Base-by-base conservation (phyloP, 2,797 vertebrate genomes). In the Macroramphosus scolopax region DNA sequence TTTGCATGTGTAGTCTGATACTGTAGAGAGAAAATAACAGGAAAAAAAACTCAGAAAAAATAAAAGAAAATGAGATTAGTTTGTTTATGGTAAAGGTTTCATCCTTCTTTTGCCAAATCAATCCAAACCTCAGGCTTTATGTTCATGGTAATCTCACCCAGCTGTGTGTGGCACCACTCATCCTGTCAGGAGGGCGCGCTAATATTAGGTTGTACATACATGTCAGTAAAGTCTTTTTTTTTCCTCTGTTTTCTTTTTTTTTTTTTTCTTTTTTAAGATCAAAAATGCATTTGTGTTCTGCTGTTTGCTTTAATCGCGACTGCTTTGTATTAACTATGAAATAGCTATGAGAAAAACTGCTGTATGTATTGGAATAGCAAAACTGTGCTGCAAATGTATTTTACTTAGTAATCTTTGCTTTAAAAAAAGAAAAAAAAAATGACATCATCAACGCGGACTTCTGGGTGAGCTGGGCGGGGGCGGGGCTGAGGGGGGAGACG, bases 1-100 rank as follows among this genome's bases (percentile, higher is more conserved):
- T 92, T 91, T 96, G 95, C 94, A 96, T 95, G 94, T 94, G 91
- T 93, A 94, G 92, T 94, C 92, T 90, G 92, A 94, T 93, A 92
- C 90, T 92, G 90, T 93, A 92, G 92, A 92, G 91, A 91, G 88
- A 91, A 78, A 84, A 81, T 60, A 44, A 50, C 34, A 65, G 67
- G 69, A 66, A 62, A 48, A 60, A 55, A 35, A 44, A 25, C 2
- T 16, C 48, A n/a, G n/a, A n/a, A n/a, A n/a, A n/a, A n/a, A n/a
- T n/a, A n/a, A n/a, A n/a, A n/a, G n/a, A n/a, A n/a, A n/a, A n/a
- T n/a, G n/a, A n/a, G n/a, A n/a, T n/a, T n/a, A n/a, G n/a, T n/a
- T n/a, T n/a, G n/a, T n/a, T n/a, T n/a, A n/a, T n/a, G n/a, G n/a
- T n/a, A n/a, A n/a, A 89, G 90, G 88, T 89, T 83, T 92, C 67